Percentiles rank a stretch among this genome's conserved stretches.
Conservation (phyloP, 2,113 vertebrate species). For the Caloenas nicobarica region DNA sequence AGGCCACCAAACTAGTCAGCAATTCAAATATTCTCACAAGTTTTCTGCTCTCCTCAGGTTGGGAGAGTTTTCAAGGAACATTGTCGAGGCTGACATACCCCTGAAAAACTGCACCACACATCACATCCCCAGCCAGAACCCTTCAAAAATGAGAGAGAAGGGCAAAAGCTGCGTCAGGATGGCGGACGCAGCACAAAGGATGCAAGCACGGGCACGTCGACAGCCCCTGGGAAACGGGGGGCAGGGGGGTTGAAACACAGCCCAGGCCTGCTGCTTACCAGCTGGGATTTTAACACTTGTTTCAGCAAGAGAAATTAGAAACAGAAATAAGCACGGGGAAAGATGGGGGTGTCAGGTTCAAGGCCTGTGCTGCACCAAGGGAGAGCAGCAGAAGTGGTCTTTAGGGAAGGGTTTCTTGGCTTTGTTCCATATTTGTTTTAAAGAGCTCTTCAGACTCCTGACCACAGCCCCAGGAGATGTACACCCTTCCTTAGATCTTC, state of each 20-base stretch:
- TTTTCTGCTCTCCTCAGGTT: not conserved
- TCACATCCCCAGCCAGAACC: not conserved
- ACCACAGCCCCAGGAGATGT: not conserved
- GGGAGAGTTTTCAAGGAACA: not conserved
- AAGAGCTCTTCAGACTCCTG: not conserved
- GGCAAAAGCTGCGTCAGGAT: constrained; percentile 30
- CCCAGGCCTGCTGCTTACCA: constrained; percentile 38
- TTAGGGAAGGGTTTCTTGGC: not conserved
- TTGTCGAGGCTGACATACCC: not conserved
- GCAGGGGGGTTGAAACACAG: constrained; percentile 2
- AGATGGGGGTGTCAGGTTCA: not conserved
- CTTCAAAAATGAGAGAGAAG: not conserved
- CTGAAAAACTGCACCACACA: not conserved
- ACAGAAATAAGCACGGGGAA: constrained; percentile 4
- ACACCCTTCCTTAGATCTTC: not conserved
- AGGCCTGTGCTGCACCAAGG: not conserved
- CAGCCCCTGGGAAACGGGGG: constrained; percentile 10
- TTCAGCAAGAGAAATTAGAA: constrained; percentile 34
- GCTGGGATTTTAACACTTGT: constrained; percentile 42
- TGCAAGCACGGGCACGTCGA: constrained; percentile 38
- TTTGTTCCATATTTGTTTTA: not conserved
- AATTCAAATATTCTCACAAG: not conserved
- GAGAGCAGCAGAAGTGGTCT: not conserved
- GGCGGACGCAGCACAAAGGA: constrained; percentile 13
- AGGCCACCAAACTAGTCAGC: not conserved